phyloP scores from a whole-genome alignment of 2,113 vertebrate genomes.

The Tachysurus vachellii region DNA sequence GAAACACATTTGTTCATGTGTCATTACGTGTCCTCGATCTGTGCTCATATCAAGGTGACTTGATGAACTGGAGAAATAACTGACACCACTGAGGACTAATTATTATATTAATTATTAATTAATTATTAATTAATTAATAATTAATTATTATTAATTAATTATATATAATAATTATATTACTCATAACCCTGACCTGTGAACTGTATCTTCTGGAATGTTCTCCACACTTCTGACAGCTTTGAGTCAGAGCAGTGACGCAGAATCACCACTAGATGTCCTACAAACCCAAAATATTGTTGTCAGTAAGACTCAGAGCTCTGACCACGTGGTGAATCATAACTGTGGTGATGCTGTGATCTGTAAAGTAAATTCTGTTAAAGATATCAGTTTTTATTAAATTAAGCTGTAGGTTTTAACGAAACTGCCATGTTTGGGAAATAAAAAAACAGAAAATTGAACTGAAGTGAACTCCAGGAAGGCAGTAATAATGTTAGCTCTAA shows the following conservation, averaged over 20 bases:
- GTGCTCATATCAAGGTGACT: neutral
- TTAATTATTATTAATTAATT: no score
- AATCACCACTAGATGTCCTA: conserved; percentile 37
- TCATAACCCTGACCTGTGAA: no score
- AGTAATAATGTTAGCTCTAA: neutral
- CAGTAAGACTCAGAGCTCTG: neutral
- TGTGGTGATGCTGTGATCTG: neutral
- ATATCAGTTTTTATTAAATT: neutral
- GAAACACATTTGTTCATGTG: neutral
- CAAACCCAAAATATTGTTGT: neutral
- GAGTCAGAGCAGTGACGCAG: neutral
- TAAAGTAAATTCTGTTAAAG: neutral
- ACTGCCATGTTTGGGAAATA: no score
- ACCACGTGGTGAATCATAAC: neutral
- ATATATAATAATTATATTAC: no score
- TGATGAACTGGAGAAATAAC: neutral
- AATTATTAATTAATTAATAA: no score
- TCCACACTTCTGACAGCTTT: neutral
- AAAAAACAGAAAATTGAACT: no score
- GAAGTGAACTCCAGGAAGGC: no score
- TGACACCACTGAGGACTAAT: neutral
- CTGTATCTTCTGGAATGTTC: neutral
- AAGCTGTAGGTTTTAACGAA: neutral
- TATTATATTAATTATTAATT: no score
- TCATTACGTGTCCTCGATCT: neutral